A percentile compares a stretch with the other conserved stretches of the same genome.
Conservation (phyloP, 1,140 invertebrate genomes). For the Andrena cerasifolii region DNA sequence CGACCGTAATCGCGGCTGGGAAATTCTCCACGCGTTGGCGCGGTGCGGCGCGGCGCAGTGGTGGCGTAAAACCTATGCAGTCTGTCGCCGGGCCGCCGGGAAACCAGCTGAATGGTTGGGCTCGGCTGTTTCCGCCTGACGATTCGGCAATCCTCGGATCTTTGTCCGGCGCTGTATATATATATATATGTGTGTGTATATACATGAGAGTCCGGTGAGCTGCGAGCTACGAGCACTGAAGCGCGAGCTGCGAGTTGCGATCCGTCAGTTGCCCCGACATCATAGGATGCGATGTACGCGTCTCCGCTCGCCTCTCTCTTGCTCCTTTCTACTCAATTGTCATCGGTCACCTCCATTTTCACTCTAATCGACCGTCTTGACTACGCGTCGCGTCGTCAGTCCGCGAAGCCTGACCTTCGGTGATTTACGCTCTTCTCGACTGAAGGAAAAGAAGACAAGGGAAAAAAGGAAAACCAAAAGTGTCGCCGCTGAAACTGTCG, state of each 20-base stretch:
- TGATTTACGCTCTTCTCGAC: neutral
- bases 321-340: neutral
- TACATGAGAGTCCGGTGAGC: conserved; percentile 75
- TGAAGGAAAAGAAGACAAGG: neutral
- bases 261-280: conserved; percentile 74
- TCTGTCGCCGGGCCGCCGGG: conserved; percentile 59
- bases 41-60: conserved; percentile 38
- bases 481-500: conserved; percentile 36
- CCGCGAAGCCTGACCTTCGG: too few species aligned
- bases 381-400: conserved; percentile 5
- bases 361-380: neutral
- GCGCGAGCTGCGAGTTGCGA: neutral
- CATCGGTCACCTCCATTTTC: neutral
- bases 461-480: conserved; percentile 18
- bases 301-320: neutral
- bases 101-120: conserved; percentile 73
- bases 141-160: conserved; percentile 58
- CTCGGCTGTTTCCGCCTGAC: conserved; percentile 46
- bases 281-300: conserved; percentile 60
- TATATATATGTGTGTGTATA: too few species aligned
- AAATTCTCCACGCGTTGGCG: too few species aligned
- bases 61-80: conserved; percentile 56
- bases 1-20: conserved; percentile 57
- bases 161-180: conserved; percentile 61
- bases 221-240: conserved; percentile 52